Base-by-base conservation (phyloP, 2,888 invertebrate species). In the Taphrorychus bicolor region DNA sequence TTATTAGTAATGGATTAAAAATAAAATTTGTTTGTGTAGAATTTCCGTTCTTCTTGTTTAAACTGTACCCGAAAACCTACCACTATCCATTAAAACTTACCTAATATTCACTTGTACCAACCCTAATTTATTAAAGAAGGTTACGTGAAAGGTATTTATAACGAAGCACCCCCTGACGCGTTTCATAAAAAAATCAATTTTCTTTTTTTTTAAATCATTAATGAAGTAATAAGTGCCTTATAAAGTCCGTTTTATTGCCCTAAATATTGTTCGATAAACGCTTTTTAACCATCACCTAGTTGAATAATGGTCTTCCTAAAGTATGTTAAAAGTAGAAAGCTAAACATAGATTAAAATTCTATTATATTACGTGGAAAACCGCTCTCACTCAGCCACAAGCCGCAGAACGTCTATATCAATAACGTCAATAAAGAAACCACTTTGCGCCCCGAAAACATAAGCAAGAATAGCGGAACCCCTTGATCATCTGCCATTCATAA, bases 401-500 rank as follows among this genome's bases (percentile, higher is more conserved):
- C 32, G 9, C 32, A 32, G 11, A 45, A 19, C 45, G 45, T 42
- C 45, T 42, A 60, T 53, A 60, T 60, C 52, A 60, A 60, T 45
- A 62, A 45, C 41, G 52, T 41, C 58, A 61, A 66, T 61, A 66
- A 61, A 42, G 42, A 66, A 66, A 66, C 66, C 66, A 56, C 66
- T 66, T 59, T 61, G 23, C 56, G 14, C 52, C 52, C 24, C 53
- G 24, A 66, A 61, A 61, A 61, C 58, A 63, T 67, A 58, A 67
- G 67, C 57, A 67, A 40, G 24, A 40, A 66, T 56, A 24, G 14
- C 5, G 66, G 76, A 75, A 76, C 74, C 76, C 74, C 78, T 78
- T 77, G 77, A 78, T 78, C 78, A 78, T 78, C 77, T 78, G 78
- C 73, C 77, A 76, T 74, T 76, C 74, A 75, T 74, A 73, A 76